Evolutionary conservation across 1,140 invertebrate species (phyloP).

Genomic region (Platorchestia sp.): DNA sequence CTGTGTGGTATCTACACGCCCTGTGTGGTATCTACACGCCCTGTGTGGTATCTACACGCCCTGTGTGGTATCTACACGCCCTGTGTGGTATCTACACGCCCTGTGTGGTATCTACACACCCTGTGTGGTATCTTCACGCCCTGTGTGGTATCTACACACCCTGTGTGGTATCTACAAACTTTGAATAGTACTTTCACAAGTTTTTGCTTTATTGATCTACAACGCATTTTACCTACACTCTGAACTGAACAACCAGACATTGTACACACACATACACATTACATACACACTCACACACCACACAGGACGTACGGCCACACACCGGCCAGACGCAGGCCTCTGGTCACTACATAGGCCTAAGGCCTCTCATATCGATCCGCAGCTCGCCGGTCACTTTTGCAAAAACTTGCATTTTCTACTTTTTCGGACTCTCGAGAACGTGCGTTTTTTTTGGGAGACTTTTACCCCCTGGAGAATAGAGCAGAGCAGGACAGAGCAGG

Average conservation of each 20-base stretch:
- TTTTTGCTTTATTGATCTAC: too few relatives aligned
- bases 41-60: too few relatives aligned
- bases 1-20: too few relatives aligned
- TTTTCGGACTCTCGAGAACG: slow-evolving; percentile 13
- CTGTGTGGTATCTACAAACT: neutral
- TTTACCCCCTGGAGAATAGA: neutral
- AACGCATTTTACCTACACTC: too few relatives aligned
- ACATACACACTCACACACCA: neutral
- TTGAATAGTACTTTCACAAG: neutral
- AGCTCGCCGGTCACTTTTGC: slow-evolving; percentile 26
- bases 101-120: neutral
- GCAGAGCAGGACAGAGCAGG: neutral
- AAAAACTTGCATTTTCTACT: slow-evolving; percentile 31
- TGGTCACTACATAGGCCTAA: slow-evolving; percentile 20
- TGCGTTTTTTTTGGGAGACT: neutral
- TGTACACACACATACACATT: too few relatives aligned
- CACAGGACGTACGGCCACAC: neutral
- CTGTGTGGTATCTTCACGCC: neutral
- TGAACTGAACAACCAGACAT: too few relatives aligned
- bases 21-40: too few relatives aligned
- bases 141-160: neutral
- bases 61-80: too few relatives aligned
- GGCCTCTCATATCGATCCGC: neutral
- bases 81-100: neutral
- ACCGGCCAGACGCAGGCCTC: neutral